Conservation (phyloP, 2,797 vertebrate genomes). For the Garrulus glandarius region DNA sequence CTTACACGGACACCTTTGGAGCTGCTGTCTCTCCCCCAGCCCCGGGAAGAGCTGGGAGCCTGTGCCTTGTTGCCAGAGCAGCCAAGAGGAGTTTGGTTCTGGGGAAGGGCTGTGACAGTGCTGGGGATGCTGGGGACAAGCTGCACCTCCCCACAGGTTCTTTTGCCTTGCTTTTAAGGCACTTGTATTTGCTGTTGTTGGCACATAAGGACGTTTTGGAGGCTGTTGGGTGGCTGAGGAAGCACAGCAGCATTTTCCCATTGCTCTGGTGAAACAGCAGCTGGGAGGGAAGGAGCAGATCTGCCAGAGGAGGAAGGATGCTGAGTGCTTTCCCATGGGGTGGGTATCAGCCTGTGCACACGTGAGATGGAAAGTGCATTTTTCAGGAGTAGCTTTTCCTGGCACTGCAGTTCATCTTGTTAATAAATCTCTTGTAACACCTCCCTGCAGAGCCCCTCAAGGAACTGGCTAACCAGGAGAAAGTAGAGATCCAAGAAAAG, state of each 20-base stretch:
- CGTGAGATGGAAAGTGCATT: background rate
- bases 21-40: background rate
- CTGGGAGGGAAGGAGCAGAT: background rate
- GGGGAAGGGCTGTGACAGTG: background rate
- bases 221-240: background rate
- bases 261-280: background rate
- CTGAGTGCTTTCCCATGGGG: background rate
- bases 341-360: background rate
- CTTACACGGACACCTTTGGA: background rate
- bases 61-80: background rate
- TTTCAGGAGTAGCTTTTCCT: conserved; percentile 9
- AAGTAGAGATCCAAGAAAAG: conserved; percentile 21
- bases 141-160: background rate
- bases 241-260: background rate
- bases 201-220: background rate
- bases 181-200: background rate
- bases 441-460: conserved; percentile 13
- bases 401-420: background rate
- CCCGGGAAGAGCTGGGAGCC: background rate
- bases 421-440: conserved; percentile 40
- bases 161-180: background rate
- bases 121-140: background rate
- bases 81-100: background rate
- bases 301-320: background rate
- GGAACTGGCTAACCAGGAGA: background rate